A percentile compares a stretch with the other conserved stretches of the same genome.
phyloP scores from a whole-genome alignment of 2,888 invertebrate genomes.

The Dione juno region DNA sequence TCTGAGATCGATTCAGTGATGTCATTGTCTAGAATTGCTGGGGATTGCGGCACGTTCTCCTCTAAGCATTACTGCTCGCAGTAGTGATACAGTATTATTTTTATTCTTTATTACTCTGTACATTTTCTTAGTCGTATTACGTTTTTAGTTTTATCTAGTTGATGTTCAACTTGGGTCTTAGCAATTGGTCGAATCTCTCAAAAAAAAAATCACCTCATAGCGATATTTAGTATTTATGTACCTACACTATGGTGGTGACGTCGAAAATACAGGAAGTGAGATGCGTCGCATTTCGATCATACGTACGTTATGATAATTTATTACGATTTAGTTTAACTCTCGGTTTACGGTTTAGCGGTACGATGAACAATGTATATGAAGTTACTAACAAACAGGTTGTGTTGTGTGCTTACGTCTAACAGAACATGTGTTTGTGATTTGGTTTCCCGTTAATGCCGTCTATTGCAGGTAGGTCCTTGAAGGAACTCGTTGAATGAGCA shows the following conservation, averaged over 20 bases:
- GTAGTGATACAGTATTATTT: conserved; percentile 81
- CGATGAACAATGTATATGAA: conserved; percentile 77
- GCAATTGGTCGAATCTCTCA: conserved; percentile 44
- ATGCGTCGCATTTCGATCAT: conserved; percentile 67
- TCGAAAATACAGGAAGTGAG: conserved; percentile 44
- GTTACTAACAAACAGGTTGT: conserved; percentile 82
- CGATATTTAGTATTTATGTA: conserved; percentile 40
- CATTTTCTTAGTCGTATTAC: conserved; percentile 72
- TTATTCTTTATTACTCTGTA: conserved; percentile 75
- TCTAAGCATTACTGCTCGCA: conserved; percentile 71
- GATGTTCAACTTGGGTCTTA: conserved; percentile 58
- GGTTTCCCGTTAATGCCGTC: conserved; percentile 52
- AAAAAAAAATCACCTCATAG: conserved; percentile 44
- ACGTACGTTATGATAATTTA: conserved; percentile 74
- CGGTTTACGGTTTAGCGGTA: conserved; percentile 69
- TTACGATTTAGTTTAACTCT: conserved; percentile 73
- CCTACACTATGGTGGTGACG: neutral
- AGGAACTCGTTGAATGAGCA: neutral
- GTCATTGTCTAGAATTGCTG: conserved; percentile 37
- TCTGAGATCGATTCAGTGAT: conserved; percentile 39
- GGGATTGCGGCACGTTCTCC: conserved; percentile 52
- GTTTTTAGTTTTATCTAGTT: conserved; percentile 69
- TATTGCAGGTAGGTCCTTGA: conserved; percentile 10
- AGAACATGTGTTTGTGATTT: conserved; percentile 80
- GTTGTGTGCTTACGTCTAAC: conserved; percentile 82